These are phyloP conservation scores for Beroe ovata DNA, from an alignment of 37 sponge, comb jelly and placozoan species.

Conservation along the genomic window DNA sequence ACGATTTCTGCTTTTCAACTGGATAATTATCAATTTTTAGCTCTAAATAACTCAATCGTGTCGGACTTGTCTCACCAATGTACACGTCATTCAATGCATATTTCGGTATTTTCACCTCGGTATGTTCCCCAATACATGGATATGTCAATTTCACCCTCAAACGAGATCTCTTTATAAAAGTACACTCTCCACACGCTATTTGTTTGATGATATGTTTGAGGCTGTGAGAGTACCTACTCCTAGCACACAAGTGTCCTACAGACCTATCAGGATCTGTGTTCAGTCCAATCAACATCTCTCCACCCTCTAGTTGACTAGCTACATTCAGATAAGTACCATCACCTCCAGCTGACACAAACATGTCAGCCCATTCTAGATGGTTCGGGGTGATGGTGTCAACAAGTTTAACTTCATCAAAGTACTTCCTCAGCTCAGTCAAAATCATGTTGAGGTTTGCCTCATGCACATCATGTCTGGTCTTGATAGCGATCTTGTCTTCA, in stretches of 20 bases:
- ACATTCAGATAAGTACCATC: slow-evolving; percentile 56
- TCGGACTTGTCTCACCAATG: slow-evolving; percentile 34
- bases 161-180: slow-evolving; percentile 21
- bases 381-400: slow-evolving; percentile 4
- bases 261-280: slow-evolving; percentile 61
- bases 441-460: slow-evolving; percentile 17
- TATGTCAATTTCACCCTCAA: slow-evolving; percentile 42
- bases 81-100: slow-evolving; percentile 52
- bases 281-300: slow-evolving; percentile 23
- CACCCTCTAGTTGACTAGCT: slow-evolving; percentile 55
- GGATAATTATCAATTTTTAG: slow-evolving; percentile 33
- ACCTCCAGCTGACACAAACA: slow-evolving; percentile 61
- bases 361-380: slow-evolving; percentile 12
- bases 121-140: slow-evolving; percentile 23
- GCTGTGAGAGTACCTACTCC: background rate
- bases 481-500: slow-evolving; percentile 20
- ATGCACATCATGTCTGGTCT: slow-evolving; percentile 37
- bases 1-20: slow-evolving; percentile 43
- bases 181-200: background rate
- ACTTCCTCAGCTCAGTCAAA: background rate
- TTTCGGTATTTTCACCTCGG: slow-evolving; percentile 36
- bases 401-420: slow-evolving; percentile 19
- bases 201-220: slow-evolving; percentile 40
- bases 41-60: slow-evolving; percentile 31
- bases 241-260: slow-evolving; percentile 46